These are phyloP conservation scores for Notamacropus eugenii DNA, from an alignment of 2,797 vertebrate genomes.

Conservation along the genomic window DNA sequence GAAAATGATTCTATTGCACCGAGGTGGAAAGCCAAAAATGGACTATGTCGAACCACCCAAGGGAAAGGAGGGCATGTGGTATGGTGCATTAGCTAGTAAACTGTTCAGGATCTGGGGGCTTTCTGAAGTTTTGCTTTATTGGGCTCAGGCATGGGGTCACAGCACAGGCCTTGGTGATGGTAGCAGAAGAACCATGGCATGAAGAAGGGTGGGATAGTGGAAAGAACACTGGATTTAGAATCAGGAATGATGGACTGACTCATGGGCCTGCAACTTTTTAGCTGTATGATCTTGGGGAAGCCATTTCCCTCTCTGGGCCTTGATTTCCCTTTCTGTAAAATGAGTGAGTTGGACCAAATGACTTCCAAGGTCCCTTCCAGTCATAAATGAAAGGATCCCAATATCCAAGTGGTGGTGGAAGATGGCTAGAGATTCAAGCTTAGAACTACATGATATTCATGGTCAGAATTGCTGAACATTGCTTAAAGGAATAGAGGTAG, in stretches of 20 bases:
- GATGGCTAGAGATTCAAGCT: background rate
- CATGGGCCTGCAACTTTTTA: background rate
- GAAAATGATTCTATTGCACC: background rate
- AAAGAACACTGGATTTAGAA: background rate
- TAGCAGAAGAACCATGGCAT: background rate
- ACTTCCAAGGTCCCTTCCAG: background rate
- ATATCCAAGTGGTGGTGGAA: background rate
- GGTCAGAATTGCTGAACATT: background rate
- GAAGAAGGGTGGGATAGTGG: background rate
- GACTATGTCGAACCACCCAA: background rate
- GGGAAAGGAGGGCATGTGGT: background rate
- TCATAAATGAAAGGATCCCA: background rate
- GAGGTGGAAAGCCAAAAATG: background rate
- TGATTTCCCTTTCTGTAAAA: background rate
- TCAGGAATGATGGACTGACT: background rate
- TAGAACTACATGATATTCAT: background rate
- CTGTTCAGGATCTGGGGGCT: background rate
- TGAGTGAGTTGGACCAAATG: background rate
- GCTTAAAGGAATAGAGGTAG: background rate
- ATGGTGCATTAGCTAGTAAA: background rate
- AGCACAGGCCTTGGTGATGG: background rate
- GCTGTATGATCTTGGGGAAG: background rate
- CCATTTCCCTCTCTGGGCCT: background rate
- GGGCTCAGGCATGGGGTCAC: background rate
- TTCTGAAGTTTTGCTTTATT: background rate